Evolutionary conservation across 64 coral and sea anemone species (phyloP).

Genomic region (Stylophora pistillata): DNA sequence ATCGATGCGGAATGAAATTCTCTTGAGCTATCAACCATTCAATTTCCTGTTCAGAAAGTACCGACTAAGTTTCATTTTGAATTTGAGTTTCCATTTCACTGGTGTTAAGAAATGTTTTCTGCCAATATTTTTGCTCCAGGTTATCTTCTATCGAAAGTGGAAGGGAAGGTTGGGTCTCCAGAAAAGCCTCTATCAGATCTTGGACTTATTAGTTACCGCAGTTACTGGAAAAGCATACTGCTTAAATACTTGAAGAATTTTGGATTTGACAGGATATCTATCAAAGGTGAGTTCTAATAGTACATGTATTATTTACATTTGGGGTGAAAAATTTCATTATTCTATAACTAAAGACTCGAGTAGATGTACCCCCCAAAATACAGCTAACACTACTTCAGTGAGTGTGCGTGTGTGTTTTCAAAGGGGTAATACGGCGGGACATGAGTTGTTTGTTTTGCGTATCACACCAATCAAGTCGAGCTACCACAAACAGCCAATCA

Average conservation of each 20-base stretch:
- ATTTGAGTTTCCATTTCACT: neutral
- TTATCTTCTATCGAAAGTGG: conserved; percentile 90
- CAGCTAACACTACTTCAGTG: too few species aligned
- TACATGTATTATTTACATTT: neutral
- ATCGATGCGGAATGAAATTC: too few species aligned
- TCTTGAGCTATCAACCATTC: too few species aligned
- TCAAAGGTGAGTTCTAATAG: conserved; percentile 90
- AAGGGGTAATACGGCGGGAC: too few species aligned
- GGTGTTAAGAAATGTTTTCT: neutral
- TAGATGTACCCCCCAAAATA: too few species aligned
- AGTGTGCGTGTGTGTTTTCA: too few species aligned
- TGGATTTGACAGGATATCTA: conserved; percentile 77
- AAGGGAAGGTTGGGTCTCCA: conserved; percentile 93
- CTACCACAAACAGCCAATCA: too few species aligned
- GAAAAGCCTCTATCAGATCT: conserved; percentile 98
- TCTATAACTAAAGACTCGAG: too few species aligned
- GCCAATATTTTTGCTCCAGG: conserved; percentile 38
- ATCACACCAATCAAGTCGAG: too few species aligned
- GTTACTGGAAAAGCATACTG: conserved; percentile 94
- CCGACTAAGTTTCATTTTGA: too few species aligned
- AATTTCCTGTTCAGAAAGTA: too few species aligned
- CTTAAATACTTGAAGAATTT: conserved; percentile 78
- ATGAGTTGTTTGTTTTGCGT: too few species aligned
- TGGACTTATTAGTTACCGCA: conserved; percentile 96
- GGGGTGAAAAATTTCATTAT: neutral